phyloP scores from a whole-genome alignment of 2,888 invertebrate species.

The Acanthosepion pharaonis region DNA sequence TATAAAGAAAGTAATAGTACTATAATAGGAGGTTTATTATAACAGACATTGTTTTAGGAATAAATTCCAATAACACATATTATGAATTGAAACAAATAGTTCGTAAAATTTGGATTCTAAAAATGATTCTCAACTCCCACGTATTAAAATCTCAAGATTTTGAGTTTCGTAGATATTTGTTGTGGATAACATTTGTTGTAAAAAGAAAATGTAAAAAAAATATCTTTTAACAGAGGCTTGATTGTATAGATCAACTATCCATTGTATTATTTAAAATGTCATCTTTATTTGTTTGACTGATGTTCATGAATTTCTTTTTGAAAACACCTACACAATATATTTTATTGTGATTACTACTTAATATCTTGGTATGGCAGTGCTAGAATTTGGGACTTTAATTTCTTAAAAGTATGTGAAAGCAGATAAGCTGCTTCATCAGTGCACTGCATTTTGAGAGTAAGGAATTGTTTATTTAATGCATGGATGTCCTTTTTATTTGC shows the following conservation, averaged over 20 bases:
- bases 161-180: conserved; percentile 9
- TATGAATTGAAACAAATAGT: neutral
- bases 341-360: neutral
- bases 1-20: neutral
- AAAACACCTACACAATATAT: neutral
- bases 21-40: neutral
- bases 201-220: neutral
- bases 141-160: neutral
- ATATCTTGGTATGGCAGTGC: neutral
- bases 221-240: neutral
- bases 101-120: neutral
- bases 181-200: neutral
- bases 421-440: neutral
- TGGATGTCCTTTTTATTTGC: conserved; percentile 11
- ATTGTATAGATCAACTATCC: neutral
- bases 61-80: neutral
- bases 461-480: neutral
- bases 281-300: neutral
- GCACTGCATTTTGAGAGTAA: conserved; percentile 7
- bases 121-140: neutral
- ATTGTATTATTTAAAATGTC: conserved; percentile 17
- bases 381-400: neutral
- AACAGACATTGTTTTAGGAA: neutral
- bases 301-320: neutral
- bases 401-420: neutral